Conservation (phyloP, 2,797 vertebrate species). For the Galago senegalensis region DNA sequence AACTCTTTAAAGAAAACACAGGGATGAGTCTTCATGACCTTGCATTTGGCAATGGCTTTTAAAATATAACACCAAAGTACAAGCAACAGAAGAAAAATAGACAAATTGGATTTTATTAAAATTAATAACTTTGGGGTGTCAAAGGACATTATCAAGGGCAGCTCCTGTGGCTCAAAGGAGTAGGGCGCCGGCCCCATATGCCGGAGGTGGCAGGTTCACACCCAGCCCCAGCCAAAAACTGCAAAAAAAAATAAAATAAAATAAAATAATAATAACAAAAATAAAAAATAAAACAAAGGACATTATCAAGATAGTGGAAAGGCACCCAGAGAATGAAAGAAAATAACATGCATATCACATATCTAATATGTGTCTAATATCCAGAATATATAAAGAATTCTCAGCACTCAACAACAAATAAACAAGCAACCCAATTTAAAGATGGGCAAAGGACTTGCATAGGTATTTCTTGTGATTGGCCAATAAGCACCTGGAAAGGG, state of each 20-base stretch:
- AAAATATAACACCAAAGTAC: neutral
- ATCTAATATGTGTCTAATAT: neutral
- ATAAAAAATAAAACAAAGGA: neutral
- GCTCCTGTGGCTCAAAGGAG: too few species aligned
- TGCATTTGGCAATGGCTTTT: neutral
- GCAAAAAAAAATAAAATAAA: too few species aligned
- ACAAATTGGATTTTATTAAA: neutral
- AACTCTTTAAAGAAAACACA: neutral
- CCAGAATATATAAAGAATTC: neutral
- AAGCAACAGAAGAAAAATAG: neutral
- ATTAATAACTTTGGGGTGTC: neutral
- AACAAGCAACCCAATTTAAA: neutral
- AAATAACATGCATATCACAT: neutral
- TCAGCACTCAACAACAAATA: constrained; percentile 33
- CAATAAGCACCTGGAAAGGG: neutral
- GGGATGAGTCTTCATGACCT: neutral
- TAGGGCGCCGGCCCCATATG: too few species aligned
- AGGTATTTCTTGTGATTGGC: neutral
- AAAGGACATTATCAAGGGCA: neutral
- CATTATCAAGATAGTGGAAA: neutral
- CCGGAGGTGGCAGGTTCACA: too few species aligned
- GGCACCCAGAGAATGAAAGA: neutral
- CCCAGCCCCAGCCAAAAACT: too few species aligned
- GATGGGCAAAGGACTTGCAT: neutral
- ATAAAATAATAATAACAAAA: too few species aligned